Conservation (phyloP, 2,888 invertebrate genomes). For the Machimus rusticus region DNA sequence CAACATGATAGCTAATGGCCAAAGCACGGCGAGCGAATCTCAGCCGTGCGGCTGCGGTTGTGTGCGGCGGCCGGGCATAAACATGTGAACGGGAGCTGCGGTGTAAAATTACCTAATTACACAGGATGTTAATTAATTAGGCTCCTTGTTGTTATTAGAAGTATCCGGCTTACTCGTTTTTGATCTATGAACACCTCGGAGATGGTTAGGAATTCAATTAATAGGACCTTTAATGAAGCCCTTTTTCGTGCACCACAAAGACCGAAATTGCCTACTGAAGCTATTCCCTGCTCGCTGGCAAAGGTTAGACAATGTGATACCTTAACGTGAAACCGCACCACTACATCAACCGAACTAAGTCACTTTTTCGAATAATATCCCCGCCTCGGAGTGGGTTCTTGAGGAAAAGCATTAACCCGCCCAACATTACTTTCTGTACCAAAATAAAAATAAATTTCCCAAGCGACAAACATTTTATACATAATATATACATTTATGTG, state of each 20-base stretch:
- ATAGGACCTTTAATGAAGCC: neutral
- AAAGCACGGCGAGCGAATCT: slow-evolving; percentile 13
- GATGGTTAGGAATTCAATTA: neutral
- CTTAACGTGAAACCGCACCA: neutral
- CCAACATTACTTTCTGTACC: neutral
- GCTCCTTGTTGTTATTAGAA: slow-evolving; percentile 38
- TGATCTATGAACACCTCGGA: slow-evolving; percentile 9
- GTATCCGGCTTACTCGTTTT: slow-evolving; percentile 9
- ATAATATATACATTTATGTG: neutral
- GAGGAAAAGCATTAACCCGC: neutral
- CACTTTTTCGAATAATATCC: neutral
- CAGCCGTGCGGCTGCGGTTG: neutral
- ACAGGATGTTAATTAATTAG: slow-evolving; percentile 46
- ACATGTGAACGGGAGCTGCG: slow-evolving; percentile 46
- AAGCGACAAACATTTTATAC: neutral
- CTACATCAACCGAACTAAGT: neutral
- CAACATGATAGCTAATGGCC: slow-evolving; percentile 36
- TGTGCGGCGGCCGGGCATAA: neutral
- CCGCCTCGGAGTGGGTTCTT: neutral
- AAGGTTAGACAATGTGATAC: neutral
- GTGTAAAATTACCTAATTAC: slow-evolving; percentile 49
- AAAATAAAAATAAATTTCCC: neutral
- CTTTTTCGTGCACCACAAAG: neutral
- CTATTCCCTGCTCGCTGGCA: neutral
- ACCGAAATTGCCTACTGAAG: neutral